These are phyloP conservation scores for Dysdera silvatica DNA, from an alignment of 1,140 invertebrate genomes.

Conservation along the genomic window DNA sequence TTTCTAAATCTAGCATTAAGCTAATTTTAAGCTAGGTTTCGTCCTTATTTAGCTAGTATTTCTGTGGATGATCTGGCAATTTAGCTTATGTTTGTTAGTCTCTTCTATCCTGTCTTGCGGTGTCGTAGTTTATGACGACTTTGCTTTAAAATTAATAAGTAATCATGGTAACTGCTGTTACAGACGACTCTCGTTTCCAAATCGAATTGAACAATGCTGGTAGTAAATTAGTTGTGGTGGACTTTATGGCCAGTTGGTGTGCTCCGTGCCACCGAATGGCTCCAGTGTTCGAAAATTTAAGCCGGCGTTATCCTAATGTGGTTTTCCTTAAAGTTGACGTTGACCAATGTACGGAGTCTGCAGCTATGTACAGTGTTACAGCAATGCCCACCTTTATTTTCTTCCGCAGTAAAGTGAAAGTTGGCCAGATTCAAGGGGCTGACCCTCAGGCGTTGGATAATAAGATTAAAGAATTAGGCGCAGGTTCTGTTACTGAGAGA, in stretches of 20 bases:
- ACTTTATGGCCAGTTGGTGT: constrained; percentile 82
- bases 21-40: too few species aligned
- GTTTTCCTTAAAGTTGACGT: constrained; percentile 94
- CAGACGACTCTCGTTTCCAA: constrained; percentile 71
- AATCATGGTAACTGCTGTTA: constrained; percentile 46
- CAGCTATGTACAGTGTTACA: constrained; percentile 71
- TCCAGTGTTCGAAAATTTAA: constrained; percentile 77
- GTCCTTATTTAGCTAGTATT: too few species aligned
- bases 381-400: constrained; percentile 99
- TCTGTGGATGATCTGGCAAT: too few species aligned
- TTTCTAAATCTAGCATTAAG: too few species aligned
- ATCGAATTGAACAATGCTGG: constrained; percentile 68
- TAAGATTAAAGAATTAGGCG: constrained; percentile 84
- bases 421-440: constrained; percentile 75
- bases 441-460: constrained; percentile 69
- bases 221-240: constrained; percentile 82
- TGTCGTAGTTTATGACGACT: too few species aligned
- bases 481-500: constrained; percentile 48
- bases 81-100: too few species aligned
- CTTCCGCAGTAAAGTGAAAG: constrained; percentile 74
- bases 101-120: too few species aligned
- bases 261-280: constrained; percentile 58
- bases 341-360: constrained; percentile 72
- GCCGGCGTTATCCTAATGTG: constrained; percentile 74
- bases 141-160: too few species aligned